A percentile compares a stretch with the other conserved stretches of the same genome.
Evolutionary conservation across 1,140 invertebrate species (phyloP).

Genomic region (Cydia splendana): DNA sequence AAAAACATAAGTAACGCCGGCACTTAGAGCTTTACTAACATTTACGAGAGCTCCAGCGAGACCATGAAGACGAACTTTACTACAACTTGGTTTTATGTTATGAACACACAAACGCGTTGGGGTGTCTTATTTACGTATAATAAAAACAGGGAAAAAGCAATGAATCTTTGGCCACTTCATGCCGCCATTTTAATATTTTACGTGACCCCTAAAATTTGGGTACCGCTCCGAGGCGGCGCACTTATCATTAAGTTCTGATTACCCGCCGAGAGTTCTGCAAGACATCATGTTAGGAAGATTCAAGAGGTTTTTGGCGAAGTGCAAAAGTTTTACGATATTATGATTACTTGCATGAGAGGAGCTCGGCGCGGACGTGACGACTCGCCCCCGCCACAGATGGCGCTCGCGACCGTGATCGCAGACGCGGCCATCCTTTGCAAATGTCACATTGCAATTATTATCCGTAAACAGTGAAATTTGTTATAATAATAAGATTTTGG

Average conservation of each 20-base stretch:
- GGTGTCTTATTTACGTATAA: conserved; percentile 77
- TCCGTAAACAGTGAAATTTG: neutral
- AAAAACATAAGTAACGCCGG: conserved; percentile 24
- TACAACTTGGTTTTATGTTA: conserved; percentile 73
- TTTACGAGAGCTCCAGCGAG: conserved; percentile 62
- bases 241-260: conserved; percentile 79
- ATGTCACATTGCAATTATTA: neutral
- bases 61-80: conserved; percentile 66
- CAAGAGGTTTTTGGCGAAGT: conserved; percentile 70
- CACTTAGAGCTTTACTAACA: conserved; percentile 60
- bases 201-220: conserved; percentile 78
- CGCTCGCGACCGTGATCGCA: conserved; percentile 16
- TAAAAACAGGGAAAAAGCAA: conserved; percentile 77
- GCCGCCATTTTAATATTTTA: conserved; percentile 79
- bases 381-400: conserved; percentile 31
- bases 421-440: conserved; percentile 34
- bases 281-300: conserved; percentile 62
- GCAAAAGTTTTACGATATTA: conserved; percentile 78
- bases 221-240: conserved; percentile 61
- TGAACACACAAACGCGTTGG: conserved; percentile 69
- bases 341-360: conserved; percentile 72
- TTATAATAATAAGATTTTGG: no score
- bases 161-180: conserved; percentile 78
- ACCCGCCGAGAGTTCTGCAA: conserved; percentile 62
- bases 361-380: conserved; percentile 50